phyloP scores from a whole-genome alignment of 2,113 vertebrate species.

The Rattus norvegicus region DNA sequence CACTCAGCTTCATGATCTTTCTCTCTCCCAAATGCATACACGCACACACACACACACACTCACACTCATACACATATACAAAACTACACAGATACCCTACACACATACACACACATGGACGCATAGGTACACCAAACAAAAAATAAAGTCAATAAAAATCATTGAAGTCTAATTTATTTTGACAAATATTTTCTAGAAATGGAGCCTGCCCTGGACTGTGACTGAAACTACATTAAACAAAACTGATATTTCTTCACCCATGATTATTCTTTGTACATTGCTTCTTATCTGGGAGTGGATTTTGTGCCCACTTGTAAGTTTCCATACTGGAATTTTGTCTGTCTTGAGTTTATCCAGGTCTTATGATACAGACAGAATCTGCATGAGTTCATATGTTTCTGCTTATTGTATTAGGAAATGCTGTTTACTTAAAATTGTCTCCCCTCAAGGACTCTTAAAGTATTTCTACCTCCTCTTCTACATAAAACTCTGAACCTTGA shows the following conservation, averaged over 20 bases:
- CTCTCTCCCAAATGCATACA: background rate
- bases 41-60: background rate
- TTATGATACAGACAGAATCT: background rate
- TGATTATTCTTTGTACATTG: background rate
- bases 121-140: background rate
- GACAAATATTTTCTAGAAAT: background rate
- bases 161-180: background rate
- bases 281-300: background rate
- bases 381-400: background rate
- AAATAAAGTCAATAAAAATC: background rate
- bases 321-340: background rate
- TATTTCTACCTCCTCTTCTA: background rate
- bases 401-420: background rate
- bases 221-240: background rate
- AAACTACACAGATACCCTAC: too few species aligned
- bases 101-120: too few species aligned
- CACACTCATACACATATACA: background rate
- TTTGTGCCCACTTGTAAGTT: background rate
- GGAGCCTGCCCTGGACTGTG: background rate
- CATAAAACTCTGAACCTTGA: background rate
- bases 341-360: background rate
- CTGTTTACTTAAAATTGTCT: background rate
- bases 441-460: background rate
- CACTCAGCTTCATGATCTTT: background rate
- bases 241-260: background rate